Evolutionary conservation across 2,797 vertebrate species (phyloP).

Genomic region (Bovichtus diacanthus): DNA sequence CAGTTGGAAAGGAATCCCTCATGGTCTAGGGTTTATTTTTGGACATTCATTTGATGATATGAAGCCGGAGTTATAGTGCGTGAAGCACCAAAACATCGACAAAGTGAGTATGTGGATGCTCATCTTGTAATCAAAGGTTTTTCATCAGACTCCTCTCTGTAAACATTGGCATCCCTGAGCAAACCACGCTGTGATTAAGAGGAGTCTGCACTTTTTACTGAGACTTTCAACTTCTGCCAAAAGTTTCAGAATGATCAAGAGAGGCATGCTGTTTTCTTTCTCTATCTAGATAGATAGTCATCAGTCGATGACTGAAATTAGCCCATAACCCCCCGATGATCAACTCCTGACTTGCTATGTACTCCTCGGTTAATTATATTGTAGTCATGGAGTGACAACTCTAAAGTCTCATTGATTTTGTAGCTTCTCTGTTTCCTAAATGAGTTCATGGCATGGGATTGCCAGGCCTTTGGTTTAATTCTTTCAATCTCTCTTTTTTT

Average conservation of each 20-base stretch:
- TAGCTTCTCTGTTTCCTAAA: conserved; percentile 40
- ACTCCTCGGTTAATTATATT: conserved; percentile 53
- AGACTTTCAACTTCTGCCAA: conserved; percentile 80
- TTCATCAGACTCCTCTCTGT: conserved; percentile 79
- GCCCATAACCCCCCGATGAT: conserved; percentile 46
- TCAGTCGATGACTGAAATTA: conserved; percentile 67
- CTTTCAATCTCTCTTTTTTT: conserved; percentile 14
- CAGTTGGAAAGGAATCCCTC: conserved; percentile 49
- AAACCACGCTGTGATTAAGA: conserved; percentile 81
- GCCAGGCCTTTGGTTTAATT: conserved; percentile 20
- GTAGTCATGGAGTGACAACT: conserved; percentile 38
- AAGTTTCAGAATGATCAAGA: conserved; percentile 79
- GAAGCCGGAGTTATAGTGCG: conserved; percentile 51
- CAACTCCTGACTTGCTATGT: conserved; percentile 58
- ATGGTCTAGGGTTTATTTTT: conserved; percentile 64
- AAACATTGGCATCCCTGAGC: conserved; percentile 79
- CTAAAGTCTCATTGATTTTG: conserved; percentile 50
- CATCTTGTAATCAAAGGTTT: conserved; percentile 78
- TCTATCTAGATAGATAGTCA: conserved; percentile 70
- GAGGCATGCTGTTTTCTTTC: conserved; percentile 75
- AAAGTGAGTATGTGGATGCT: conserved; percentile 63
- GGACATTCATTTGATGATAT: conserved; percentile 61
- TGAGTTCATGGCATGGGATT: conserved; percentile 31
- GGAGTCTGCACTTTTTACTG: conserved; percentile 65
- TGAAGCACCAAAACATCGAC: conserved; percentile 62